These are phyloP conservation scores for Psilopogon haemacephalus DNA, from an alignment of 2,113 vertebrate genomes.

Conservation along the genomic window DNA sequence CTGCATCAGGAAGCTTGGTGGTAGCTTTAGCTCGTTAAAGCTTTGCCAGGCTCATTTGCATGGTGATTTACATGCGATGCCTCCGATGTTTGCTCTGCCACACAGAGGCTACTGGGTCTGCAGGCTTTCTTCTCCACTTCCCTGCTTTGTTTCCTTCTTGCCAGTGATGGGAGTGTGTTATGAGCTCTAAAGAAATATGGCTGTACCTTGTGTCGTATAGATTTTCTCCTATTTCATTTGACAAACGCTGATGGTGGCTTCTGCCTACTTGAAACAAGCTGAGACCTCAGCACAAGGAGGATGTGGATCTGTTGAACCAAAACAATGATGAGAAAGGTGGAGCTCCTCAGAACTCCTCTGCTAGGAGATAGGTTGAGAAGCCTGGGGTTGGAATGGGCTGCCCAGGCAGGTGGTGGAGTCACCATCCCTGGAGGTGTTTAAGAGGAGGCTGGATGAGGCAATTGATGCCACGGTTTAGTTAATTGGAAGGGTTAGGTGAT, in stretches of 20 bases:
- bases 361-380: not conserved
- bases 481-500: too few relatives aligned
- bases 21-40: constrained; percentile 8
- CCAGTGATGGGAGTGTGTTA: fast-evolving
- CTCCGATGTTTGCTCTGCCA: not conserved
- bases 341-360: not conserved
- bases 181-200: not conserved
- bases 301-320: not conserved
- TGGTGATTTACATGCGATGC: not conserved
- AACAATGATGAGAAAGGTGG: not conserved
- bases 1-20: not conserved
- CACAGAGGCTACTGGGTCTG: not conserved
- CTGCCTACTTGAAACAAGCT: not conserved
- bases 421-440: too few relatives aligned
- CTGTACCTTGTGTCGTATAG: not conserved
- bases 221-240: not conserved
- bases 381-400: not conserved
- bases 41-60: constrained; percentile 32
- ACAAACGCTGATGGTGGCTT: not conserved
- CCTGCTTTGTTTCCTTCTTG: not conserved
- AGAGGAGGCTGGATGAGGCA: too few relatives aligned
- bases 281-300: not conserved
- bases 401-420: too few relatives aligned
- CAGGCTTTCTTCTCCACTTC: not conserved
- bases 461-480: too few relatives aligned